Evolutionary conservation across 1,140 invertebrate species (phyloP).

Genomic region (Bombus sylvicola): DNA sequence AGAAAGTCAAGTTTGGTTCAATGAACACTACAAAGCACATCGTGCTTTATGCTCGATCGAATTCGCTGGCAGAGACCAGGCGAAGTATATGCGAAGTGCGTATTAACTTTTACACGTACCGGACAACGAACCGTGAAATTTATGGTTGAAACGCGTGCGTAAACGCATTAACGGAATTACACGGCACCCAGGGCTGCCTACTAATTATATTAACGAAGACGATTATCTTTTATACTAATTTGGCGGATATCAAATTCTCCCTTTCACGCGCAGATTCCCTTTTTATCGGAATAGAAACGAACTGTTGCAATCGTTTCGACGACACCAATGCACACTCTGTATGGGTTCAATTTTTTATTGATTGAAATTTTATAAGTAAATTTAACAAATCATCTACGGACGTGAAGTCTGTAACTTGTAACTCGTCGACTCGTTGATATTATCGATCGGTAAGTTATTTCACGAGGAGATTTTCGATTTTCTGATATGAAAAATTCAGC

Average conservation of each 20-base stretch:
- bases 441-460: not conserved
- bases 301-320: not conserved
- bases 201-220: constrained; percentile 3
- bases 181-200: not conserved
- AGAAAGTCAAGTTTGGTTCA: not conserved
- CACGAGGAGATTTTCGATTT: not conserved
- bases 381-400: not conserved
- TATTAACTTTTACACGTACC: constrained; percentile 10
- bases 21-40: not conserved
- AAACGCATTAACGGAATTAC: constrained; percentile 42
- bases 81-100: not conserved
- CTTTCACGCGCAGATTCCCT: not conserved
- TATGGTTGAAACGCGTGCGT: constrained; percentile 27
- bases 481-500: not conserved
- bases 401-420: not conserved
- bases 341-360: not conserved
- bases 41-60: constrained; percentile 4
- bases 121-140: constrained; percentile 34
- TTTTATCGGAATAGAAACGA: not conserved
- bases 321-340: not conserved
- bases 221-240: not conserved
- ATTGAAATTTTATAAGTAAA: not conserved
- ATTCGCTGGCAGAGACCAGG: not conserved
- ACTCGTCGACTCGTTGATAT: not conserved
- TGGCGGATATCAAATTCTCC: not conserved